These are phyloP conservation scores for Apodemus sylvaticus DNA, from an alignment of 2,113 vertebrate species.

Conservation along the genomic window DNA sequence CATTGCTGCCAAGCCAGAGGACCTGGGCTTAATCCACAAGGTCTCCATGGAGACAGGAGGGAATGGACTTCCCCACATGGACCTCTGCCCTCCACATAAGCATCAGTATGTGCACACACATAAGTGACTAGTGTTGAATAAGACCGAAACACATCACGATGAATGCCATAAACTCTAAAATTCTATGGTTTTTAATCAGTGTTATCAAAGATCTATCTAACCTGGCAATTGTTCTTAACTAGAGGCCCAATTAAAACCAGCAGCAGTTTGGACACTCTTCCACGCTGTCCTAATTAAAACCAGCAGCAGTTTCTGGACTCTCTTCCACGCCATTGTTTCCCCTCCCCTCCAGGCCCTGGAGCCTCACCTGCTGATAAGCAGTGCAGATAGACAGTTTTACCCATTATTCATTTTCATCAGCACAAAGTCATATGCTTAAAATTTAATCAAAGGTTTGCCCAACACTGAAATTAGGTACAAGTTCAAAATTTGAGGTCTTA, in stretches of 20 bases:
- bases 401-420: not conserved
- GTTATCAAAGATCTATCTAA: not conserved
- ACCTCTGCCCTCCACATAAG: not conserved
- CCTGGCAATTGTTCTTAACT: not conserved
- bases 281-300: not conserved
- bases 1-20: too few relatives aligned
- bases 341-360: not conserved
- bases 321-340: not conserved
- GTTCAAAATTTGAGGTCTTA: not conserved
- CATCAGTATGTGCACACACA: not conserved
- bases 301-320: not conserved
- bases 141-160: not conserved
- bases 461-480: not conserved
- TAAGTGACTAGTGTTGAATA: not conserved
- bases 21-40: not conserved
- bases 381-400: too few relatives aligned
- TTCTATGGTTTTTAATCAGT: not conserved
- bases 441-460: not conserved
- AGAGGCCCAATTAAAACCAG: not conserved
- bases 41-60: too few relatives aligned
- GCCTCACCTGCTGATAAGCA: not conserved
- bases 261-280: not conserved
- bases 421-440: not conserved
- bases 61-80: not conserved
- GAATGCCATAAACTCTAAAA: not conserved